Percentiles rank a stretch among this genome's conserved stretches.
phyloP scores from a whole-genome alignment of 2,113 vertebrate species.

The Bucco capensis region DNA sequence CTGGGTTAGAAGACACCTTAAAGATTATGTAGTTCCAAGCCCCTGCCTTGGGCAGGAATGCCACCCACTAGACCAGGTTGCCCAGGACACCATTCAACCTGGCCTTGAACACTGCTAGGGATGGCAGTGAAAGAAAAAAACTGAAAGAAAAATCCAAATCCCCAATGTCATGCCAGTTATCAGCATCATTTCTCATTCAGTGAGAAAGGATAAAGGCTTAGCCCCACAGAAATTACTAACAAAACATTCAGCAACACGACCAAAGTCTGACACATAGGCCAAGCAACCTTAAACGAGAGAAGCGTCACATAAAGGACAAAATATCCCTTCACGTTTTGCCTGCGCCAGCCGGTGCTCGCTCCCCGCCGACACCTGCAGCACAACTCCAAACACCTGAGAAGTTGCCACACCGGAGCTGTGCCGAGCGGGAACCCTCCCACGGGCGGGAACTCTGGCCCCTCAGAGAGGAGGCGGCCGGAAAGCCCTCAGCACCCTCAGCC shows the following conservation, averaged over 20 bases:
- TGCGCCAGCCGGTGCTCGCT: background rate
- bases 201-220: accelerated
- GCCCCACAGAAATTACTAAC: accelerated
- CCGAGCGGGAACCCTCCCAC: background rate
- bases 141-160: background rate
- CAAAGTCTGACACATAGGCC: accelerated
- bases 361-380: background rate
- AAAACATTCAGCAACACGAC: background rate
- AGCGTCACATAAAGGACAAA: accelerated
- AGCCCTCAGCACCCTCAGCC: background rate
- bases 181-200: accelerated
- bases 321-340: accelerated
- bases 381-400: background rate
- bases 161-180: accelerated
- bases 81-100: no score
- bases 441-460: background rate
- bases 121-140: no score
- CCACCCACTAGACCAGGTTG: no score
- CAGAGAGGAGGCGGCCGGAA: background rate
- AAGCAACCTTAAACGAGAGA: accelerated
- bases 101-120: no score
- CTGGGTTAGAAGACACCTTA: no score
- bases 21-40: no score
- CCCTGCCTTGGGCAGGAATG: no score
- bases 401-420: accelerated